Conservation (phyloP, 2,113 vertebrate species). For the Neodon shergylaensis region DNA sequence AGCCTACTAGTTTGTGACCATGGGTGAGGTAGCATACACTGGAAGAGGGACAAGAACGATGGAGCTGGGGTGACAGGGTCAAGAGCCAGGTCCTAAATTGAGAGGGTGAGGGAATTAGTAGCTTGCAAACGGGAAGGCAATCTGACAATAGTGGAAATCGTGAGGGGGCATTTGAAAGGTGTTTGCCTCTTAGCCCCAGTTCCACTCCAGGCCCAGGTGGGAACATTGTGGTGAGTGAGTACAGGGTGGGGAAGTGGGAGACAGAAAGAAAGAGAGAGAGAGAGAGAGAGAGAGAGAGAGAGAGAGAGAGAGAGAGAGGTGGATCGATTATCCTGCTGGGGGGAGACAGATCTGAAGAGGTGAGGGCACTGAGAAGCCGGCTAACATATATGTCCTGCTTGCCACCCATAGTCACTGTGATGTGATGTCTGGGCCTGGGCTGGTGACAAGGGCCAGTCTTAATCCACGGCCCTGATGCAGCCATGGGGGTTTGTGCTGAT, state of each 20-base stretch:
- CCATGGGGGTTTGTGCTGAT: neutral
- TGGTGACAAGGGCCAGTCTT: neutral
- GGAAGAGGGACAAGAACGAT: neutral
- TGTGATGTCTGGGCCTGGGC: neutral
- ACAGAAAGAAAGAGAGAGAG: neutral
- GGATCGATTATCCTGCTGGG: neutral
- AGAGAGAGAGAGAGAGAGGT: neutral
- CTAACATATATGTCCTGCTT: neutral
- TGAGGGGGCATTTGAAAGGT: neutral
- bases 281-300: neutral
- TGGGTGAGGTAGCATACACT: too few species aligned
- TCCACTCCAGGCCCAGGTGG: neutral
- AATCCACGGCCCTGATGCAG: too few species aligned
- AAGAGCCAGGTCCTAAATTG: neutral
- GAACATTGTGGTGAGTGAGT: neutral
- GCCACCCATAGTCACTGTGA: neutral
- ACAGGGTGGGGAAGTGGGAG: neutral
- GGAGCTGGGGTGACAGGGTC: too few species aligned
- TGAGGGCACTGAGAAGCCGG: fast-evolving
- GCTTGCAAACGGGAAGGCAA: neutral
- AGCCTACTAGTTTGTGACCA: neutral
- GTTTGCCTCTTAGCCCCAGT: neutral
- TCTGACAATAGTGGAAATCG: neutral
- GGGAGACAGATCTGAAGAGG: neutral
- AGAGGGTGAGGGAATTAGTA: neutral